Conservation (phyloP, 1,140 invertebrate species). For the Campoletis sonorensis region DNA sequence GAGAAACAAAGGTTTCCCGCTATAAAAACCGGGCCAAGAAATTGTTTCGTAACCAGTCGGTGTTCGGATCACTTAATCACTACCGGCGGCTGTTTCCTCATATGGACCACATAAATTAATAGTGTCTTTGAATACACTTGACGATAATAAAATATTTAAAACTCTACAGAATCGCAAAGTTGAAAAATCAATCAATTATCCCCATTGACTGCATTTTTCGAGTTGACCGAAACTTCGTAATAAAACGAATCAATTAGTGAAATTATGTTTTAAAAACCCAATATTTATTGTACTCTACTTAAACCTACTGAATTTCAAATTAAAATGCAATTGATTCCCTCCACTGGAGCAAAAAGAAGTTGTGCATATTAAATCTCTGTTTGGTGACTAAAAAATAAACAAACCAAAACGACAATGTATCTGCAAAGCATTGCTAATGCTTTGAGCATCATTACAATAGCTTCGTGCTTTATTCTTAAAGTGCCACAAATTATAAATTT, state of each 20-base stretch:
- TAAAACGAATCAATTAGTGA: not conserved
- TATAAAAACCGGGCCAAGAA: not conserved
- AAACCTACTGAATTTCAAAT: not conserved
- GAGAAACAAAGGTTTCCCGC: not conserved
- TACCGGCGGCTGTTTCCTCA: not conserved
- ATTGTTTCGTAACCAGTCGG: constrained; percentile 11
- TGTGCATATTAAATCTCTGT: not conserved
- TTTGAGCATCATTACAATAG: constrained; percentile 81
- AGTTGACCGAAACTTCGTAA: not conserved
- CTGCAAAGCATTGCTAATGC: constrained; percentile 77
- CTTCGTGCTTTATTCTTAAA: constrained; percentile 83
- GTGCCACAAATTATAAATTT: constrained; percentile 84
- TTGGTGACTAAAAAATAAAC: not conserved
- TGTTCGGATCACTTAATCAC: not conserved
- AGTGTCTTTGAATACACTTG: not conserved
- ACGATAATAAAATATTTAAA: not conserved
- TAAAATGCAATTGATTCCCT: not conserved
- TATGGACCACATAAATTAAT: not conserved
- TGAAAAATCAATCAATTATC: not conserved
- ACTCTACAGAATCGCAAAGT: not conserved
- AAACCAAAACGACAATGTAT: constrained; percentile 29
- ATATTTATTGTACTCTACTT: not conserved
- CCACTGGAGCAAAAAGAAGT: not conserved
- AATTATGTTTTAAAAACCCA: not conserved
- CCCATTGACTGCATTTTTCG: not conserved